Base-by-base conservation (phyloP, 2,888 invertebrate species). In the Meiosimyza decipiens region DNA sequence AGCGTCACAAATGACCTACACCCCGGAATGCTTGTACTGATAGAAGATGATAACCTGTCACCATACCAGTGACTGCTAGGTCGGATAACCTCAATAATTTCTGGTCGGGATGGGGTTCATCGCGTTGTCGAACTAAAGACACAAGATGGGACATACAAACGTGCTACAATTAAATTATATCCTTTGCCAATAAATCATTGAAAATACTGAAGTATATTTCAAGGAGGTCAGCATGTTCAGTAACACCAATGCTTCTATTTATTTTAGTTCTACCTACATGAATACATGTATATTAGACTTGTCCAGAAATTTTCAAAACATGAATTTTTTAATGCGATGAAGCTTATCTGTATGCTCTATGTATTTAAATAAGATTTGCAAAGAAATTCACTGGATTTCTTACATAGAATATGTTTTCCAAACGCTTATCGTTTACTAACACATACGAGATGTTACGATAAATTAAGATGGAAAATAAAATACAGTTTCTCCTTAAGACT, bases 1-100 rank as follows among this genome's bases (percentile, higher is more conserved):
- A 11, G 57, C 13, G n/a, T 12, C 18, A 6, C n/a, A 68, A 72
- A 51, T 68, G 68, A 67, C 51, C 16, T 18, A 55, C 55, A 18
- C 18, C 55, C 55, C 3, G 55, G 18, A 18, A 55, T 55, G 18
- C 55, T 55, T 55, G 55, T 55, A 18, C 22, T 71, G 3, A 71
- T 71, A n/a, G 57, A 3, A 16, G 57, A 57, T 16, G 57, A 57
- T 5, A 57, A 57, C 57, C 5, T 18, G 12, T 6, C 15, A 16
- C 57, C 57, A 16, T 18, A 57, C 16, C 3, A 57, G 18, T 57
- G 57, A 6, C 2, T 57, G 57, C 57, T 55, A 7, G 66, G 66
- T 33, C 59, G 65, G 4, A 59, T 71, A n/a, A 60, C 12, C 16
- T 18, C 55, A 55, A n/a, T 12, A 55, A 6, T 55, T 3, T 16